Percentiles rank a stretch among this genome's conserved stretches.
Evolutionary conservation across 2,113 vertebrate species (phyloP).

Genomic region (Pachycephala philippinensis): DNA sequence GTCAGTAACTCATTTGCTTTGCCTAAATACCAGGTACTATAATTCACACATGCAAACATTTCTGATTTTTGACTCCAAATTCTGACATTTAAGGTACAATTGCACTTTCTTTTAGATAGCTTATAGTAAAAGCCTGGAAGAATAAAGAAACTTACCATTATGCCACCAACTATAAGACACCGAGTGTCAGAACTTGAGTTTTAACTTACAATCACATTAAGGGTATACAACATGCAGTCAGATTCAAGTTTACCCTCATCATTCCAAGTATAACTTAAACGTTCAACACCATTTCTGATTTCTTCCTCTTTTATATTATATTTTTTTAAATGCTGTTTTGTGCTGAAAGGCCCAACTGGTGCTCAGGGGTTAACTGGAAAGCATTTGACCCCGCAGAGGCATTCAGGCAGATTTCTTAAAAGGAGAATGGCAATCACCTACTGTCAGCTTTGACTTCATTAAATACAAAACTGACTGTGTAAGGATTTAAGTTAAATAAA

Average conservation of each 20-base stretch:
- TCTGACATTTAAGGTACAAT: slow-evolving; percentile 18
- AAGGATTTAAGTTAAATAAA: neutral
- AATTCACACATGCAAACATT: slow-evolving; percentile 3
- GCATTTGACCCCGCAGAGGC: neutral
- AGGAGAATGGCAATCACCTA: neutral
- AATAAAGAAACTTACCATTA: slow-evolving; percentile 7
- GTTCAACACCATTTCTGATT: neutral
- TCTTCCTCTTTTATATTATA: neutral
- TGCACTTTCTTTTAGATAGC: slow-evolving; percentile 34
- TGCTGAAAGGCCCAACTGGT: neutral
- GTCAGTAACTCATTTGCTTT: neutral
- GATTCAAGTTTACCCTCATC: neutral
- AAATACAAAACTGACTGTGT: neutral
- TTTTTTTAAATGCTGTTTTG: neutral
- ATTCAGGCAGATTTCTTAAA: neutral
- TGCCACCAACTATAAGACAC: neutral
- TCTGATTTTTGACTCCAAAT: neutral
- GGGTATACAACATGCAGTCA: neutral
- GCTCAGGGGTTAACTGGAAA: neutral
- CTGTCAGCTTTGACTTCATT: neutral
- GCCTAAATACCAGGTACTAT: slow-evolving; percentile 5
- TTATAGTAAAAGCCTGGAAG: neutral
- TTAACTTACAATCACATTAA: neutral
- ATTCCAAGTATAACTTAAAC: neutral
- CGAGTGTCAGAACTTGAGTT: neutral